Evolutionary conservation across 2,888 invertebrate species (phyloP), one percentile per base, ranked within the genome.

Genomic region (Atrina japonica): DNA sequence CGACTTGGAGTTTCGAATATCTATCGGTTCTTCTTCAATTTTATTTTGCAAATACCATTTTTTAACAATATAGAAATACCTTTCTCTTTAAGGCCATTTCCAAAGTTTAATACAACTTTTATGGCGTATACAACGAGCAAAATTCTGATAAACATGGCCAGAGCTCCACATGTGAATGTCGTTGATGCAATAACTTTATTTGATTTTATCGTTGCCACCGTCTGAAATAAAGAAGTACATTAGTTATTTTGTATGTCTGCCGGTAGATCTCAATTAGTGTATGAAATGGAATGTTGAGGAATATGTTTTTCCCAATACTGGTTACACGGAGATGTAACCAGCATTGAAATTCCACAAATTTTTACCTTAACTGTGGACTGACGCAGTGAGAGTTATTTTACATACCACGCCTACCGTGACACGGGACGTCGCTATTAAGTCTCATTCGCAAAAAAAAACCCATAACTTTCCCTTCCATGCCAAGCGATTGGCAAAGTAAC

Each of bases 31-130:
- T n/a, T n/a, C n/a, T n/a, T n/a, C n/a, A n/a, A n/a, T n/a, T n/a
- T n/a, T n/a, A n/a, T n/a, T n/a, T n/a, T n/a, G n/a, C n/a, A n/a
- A n/a, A n/a, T n/a, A n/a, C 5, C 35, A 35, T 35, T 5, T 35
- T 7, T 35, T 7, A 7, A 11, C 35, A 35, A 7, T 35, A 7
- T 5, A 35, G 11, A 7, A 35, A 35, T 66, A 84, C 86, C 83
- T 81, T 83, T 85, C 41, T 83, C 76, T 64, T 76, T 81, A 16
- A 86, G 73, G 6, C 86, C 85, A 64, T 78, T 75, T 6, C 80
- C 82, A 66, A 82, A 86, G 45, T 81, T 83, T 16, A 75, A 63
- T 23, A 67, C 77, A 1, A 81, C 78, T 35, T 76, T 64, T 18
- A 82, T 29, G n/a, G 72, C 75, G 49, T 70, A 70, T 43, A 77